Evolutionary conservation across 1,140 invertebrate genomes (phyloP).

Genomic region (Drosophila azteca): DNA sequence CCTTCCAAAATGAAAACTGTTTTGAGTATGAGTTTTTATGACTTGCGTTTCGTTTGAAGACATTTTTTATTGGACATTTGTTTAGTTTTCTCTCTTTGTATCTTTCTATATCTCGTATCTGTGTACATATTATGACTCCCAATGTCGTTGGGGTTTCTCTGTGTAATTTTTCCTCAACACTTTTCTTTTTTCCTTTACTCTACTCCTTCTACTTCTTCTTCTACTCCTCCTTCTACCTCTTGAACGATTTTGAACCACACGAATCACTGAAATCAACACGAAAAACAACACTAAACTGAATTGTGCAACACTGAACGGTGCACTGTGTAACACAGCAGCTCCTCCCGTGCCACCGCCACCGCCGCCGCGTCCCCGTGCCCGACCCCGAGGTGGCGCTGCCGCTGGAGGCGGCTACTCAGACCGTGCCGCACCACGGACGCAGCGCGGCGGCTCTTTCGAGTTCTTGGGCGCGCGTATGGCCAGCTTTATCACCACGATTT

Average conservation of each 20-base stretch:
- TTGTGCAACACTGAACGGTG: constrained; percentile 2
- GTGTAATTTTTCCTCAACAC: constrained; percentile 76
- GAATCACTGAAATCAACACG: constrained; percentile 1
- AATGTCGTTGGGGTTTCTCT: constrained; percentile 56
- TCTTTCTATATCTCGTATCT: constrained; percentile 33
- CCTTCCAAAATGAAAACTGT: too few relatives aligned
- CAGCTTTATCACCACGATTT: constrained; percentile 83
- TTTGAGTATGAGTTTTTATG: constrained; percentile 39
- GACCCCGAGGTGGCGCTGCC: constrained; percentile 23
- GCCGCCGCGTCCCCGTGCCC: constrained; percentile 60
- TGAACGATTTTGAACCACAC: constrained; percentile 43
- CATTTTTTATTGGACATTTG: constrained; percentile 63
- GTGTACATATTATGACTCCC: constrained; percentile 55
- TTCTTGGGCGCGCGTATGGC: constrained; percentile 83
- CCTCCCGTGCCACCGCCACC: constrained; percentile 31
- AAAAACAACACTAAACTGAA: constrained; percentile 25
- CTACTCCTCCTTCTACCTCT: constrained; percentile 38
- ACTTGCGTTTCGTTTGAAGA: constrained; percentile 60
- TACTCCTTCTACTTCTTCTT: constrained; percentile 18
- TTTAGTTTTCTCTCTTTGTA: constrained; percentile 51
- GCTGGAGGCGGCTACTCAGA: constrained; percentile 15
- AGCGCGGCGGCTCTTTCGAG: constrained; percentile 79
- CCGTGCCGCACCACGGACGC: constrained; percentile 43
- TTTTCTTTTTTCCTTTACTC: constrained; percentile 58
- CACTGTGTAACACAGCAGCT: constrained; percentile 20